Evolutionary conservation across 2,888 invertebrate genomes (phyloP), one percentile per base, ranked within the genome.

Genomic region (Autographa pulchrina): DNA sequence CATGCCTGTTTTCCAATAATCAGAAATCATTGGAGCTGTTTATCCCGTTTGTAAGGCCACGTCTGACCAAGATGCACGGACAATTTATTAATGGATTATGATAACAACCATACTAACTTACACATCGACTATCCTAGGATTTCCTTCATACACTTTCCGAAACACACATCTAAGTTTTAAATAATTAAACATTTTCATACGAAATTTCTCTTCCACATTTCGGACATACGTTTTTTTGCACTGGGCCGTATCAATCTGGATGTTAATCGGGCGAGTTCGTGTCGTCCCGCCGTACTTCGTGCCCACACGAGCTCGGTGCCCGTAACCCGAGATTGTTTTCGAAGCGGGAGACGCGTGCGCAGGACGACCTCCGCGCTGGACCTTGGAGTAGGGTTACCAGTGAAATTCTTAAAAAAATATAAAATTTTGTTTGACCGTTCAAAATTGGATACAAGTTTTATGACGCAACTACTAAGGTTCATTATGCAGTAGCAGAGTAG

Each of bases 261-360:
- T 81, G 72, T 79, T 82, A 81, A 82, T 85, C 82, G 81, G 75
- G 71, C 66, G 72, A 77, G 81, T 81, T 82, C 82, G 84, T 84
- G 86, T 86, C 77, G 82, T 79, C 77, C 80, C 75, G 75, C 77
- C 75, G 77, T 84, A 83, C 78, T 83, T 78, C 85, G 80, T 85
- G 88, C 85, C 76, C 88, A 83, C 85, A 87, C 81, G 88, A 87
- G 82, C 81, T 79, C 65, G 81, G 78, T 82, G 83, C 77, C 85
- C 84, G 93, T 92, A 94, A 94, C 91, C 88, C 84, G 94, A 94
- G 90, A 93, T 90, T 93, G 92, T 94, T 94, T 93, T 93, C 85
- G 80, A 89, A 89, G 87, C 85, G 86, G 83, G 88, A 86, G 90
- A 89, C 93, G 93, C 93, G 92, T 92, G 92, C 92, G 91, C 91